phyloP scores from a whole-genome alignment of 2,113 vertebrate species.

The Pelusios castaneus region DNA sequence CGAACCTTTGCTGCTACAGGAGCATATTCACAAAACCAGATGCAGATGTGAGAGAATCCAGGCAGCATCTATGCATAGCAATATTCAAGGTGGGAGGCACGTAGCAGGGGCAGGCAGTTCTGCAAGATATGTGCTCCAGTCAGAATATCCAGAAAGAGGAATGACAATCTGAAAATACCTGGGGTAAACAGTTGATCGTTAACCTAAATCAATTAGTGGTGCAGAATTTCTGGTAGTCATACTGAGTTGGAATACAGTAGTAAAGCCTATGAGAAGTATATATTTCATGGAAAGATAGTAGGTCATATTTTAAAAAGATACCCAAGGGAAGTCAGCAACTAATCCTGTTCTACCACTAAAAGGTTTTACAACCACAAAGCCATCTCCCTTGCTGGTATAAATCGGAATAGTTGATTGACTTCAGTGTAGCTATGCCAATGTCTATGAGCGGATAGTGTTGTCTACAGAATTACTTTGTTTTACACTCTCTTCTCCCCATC shows the following conservation, averaged over 20 bases:
- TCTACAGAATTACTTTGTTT: not conserved
- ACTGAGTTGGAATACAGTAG: not conserved
- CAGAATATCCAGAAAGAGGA: not conserved
- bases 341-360: constrained; percentile 1
- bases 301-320: not conserved
- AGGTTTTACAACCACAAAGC: not conserved
- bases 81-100: not conserved
- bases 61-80: not conserved
- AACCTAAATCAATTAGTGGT: not conserved
- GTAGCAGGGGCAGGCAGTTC: not conserved
- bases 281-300: not conserved
- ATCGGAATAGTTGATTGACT: not conserved
- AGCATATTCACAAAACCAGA: not conserved
- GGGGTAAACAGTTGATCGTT: not conserved
- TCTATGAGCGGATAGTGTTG: not conserved
- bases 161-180: not conserved
- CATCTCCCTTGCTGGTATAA: not conserved
- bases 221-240: not conserved
- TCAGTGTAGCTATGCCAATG: constrained; percentile 31
- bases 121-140: not conserved
- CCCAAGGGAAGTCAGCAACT: not conserved
- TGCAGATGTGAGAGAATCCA: not conserved
- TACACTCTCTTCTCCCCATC: not conserved
- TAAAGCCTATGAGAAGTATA: not conserved
- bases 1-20: not conserved